Evolutionary conservation across 2,797 vertebrate species (phyloP).

Genomic region (Gobio occitaniae): DNA sequence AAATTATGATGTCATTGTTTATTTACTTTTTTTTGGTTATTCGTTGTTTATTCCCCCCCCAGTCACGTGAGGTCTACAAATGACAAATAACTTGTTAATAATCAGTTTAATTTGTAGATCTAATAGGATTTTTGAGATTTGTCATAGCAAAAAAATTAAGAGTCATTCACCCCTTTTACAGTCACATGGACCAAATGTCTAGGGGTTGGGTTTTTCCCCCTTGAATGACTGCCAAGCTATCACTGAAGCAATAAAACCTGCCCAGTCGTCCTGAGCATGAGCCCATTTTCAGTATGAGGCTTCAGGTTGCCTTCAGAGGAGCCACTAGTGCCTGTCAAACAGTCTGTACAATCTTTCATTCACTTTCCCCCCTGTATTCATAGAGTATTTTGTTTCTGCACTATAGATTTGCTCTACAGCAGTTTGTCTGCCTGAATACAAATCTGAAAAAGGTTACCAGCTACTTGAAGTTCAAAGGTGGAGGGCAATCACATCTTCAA

Average conservation of each 20-base stretch:
- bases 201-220: background rate
- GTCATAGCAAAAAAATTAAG: background rate
- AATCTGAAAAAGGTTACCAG: conserved; percentile 27
- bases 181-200: conserved; percentile 54
- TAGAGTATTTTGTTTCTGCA: background rate
- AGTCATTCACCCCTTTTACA: background rate
- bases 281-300: conserved; percentile 20
- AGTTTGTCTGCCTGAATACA: conserved; percentile 9
- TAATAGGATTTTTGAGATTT: background rate
- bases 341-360: conserved; percentile 2
- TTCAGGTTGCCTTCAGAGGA: conserved; percentile 45
- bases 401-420: background rate
- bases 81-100: background rate
- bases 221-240: conserved; percentile 26
- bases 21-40: conserved; percentile 32
- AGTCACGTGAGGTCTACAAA: background rate
- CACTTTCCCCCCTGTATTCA: too few relatives aligned
- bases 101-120: background rate
- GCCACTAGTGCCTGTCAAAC: conserved; percentile 56
- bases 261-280: background rate
- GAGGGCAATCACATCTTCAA: conserved; percentile 4
- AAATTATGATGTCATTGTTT: conserved; percentile 12
- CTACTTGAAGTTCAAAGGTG: conserved; percentile 28
- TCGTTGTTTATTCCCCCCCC: background rate
- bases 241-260: conserved; percentile 43